A percentile compares a stretch with the other conserved stretches of the same genome.
These are phyloP conservation scores for Diadegma fenestrale DNA, from an alignment of 2,888 invertebrate genomes.

Conservation along the genomic window DNA sequence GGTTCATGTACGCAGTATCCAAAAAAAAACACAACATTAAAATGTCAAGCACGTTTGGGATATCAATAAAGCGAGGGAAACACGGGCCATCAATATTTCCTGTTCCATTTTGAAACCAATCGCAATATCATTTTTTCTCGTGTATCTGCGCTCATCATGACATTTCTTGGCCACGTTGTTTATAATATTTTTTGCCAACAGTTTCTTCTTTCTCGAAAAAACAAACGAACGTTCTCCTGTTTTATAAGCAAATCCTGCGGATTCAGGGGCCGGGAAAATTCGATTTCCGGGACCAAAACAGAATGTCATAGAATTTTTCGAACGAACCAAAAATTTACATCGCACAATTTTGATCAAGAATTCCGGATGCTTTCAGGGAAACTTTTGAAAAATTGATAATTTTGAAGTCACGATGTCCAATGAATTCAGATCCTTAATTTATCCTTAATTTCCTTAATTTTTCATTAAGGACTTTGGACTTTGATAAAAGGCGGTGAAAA, in stretches of 20 bases:
- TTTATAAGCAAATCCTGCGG: neutral
- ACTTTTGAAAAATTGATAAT: neutral
- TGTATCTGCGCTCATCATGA: neutral
- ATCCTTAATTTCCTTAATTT: no score
- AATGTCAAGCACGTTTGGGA: neutral
- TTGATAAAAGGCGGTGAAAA: neutral
- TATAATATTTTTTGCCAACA: neutral
- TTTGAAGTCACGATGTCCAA: neutral
- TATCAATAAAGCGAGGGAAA: neutral
- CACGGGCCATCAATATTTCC: neutral
- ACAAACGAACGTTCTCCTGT: neutral
- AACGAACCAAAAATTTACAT: neutral
- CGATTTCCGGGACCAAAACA: neutral
- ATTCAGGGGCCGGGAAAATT: neutral
- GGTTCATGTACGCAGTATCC: neutral
- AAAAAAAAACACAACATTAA: neutral
- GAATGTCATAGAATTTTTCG: neutral
- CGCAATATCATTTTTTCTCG: neutral
- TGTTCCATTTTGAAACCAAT: neutral
- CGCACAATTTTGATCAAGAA: neutral
- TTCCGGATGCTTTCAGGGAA: neutral
- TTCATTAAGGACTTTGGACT: no score
- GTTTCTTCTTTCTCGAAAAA: neutral
- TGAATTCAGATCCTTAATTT: neutral
- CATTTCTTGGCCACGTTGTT: neutral